Evolutionary conservation across 2,888 invertebrate species (phyloP).

Genomic region (Lymantria dispar): DNA sequence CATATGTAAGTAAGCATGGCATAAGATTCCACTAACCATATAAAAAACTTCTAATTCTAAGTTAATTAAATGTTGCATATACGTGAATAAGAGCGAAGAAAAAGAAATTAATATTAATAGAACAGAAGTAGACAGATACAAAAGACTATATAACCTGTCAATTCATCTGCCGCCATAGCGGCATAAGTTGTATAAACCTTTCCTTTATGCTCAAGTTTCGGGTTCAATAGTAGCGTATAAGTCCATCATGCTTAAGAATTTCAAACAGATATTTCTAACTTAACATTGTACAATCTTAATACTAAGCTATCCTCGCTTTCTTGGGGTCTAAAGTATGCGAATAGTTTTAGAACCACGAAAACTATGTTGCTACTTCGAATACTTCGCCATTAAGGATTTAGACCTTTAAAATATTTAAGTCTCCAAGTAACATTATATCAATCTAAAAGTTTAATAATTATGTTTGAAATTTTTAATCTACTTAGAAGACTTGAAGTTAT

Average conservation of each 20-base stretch:
- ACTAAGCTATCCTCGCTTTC: neutral
- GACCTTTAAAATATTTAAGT: neutral
- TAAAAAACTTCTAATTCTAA: no score
- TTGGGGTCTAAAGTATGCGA: neutral
- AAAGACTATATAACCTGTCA: no score
- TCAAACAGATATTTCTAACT: neutral
- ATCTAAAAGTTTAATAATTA: slow-evolving; percentile 1
- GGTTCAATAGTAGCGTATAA: no score
- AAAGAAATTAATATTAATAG: no score
- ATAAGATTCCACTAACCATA: no score
- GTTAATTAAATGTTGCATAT: no score
- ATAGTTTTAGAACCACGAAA: neutral
- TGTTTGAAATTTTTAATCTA: neutral
- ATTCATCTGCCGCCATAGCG: no score
- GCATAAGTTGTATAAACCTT: no score
- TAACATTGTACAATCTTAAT: neutral
- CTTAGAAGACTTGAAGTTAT: neutral
- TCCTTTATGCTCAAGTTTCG: neutral
- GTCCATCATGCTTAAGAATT: no score
- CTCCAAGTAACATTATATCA: neutral
- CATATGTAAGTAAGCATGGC: no score
- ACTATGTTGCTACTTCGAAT: neutral
- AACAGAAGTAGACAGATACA: no score
- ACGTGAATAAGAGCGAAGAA: no score
- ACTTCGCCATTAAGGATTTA: neutral